Percentiles rank a stretch among this genome's conserved stretches.
These are phyloP conservation scores for Glyptemys insculpta DNA, from an alignment of 2,797 vertebrate species.

Conservation along the genomic window DNA sequence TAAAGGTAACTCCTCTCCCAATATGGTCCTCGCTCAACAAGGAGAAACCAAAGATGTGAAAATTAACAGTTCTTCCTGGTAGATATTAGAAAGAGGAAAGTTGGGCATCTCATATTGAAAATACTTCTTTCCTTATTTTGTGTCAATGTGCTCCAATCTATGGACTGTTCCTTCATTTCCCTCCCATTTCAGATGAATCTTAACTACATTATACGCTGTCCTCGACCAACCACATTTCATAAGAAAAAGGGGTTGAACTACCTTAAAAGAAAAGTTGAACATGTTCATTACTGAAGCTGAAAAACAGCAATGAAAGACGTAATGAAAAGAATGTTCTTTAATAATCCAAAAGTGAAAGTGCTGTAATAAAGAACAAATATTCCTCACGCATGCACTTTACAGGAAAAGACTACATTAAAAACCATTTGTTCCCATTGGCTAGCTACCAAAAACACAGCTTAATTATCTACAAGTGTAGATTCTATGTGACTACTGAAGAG, in stretches of 20 bases:
- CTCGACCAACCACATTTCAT: background rate
- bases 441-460: background rate
- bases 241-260: background rate
- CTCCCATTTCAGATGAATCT: background rate
- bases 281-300: background rate
- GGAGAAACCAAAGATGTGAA: background rate
- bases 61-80: too few species aligned
- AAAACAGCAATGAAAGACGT: background rate
- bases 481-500: background rate
- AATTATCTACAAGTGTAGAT: background rate
- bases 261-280: background rate
- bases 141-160: background rate
- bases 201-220: background rate
- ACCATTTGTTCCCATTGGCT: background rate
- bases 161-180: background rate
- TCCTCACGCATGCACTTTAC: background rate
- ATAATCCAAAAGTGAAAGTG: too few species aligned
- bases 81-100: background rate
- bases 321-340: background rate
- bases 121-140: background rate
- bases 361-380: background rate
- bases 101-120: background rate
- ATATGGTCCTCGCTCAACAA: background rate
- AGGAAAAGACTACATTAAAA: background rate
- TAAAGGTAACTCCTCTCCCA: background rate